Evolutionary conservation across 1,140 invertebrate genomes (phyloP).

Genomic region (Sycophaga agraensis): DNA sequence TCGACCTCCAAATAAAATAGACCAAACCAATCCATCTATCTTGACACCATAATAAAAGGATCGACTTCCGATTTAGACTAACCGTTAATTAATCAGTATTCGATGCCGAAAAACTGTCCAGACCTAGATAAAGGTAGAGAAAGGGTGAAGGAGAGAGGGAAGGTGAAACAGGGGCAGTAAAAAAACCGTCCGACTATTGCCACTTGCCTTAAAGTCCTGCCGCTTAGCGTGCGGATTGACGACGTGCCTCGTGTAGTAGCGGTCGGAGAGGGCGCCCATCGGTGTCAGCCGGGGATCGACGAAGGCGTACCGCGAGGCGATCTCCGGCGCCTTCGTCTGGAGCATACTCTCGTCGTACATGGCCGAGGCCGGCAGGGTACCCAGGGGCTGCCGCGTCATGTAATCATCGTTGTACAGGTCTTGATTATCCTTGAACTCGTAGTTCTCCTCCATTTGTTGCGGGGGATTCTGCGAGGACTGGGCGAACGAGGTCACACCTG

Average conservation of each 20-base stretch:
- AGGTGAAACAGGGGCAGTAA: neutral
- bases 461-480: conserved; percentile 47
- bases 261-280: conserved; percentile 44
- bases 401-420: conserved; percentile 52
- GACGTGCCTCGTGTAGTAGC: conserved; percentile 49
- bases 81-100: too few relatives aligned
- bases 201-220: conserved; percentile 58
- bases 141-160: neutral
- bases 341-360: conserved; percentile 55
- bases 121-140: neutral
- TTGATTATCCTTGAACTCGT: conserved; percentile 66
- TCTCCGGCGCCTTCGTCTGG: conserved; percentile 45
- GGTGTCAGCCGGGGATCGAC: conserved; percentile 45
- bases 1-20: too few relatives aligned
- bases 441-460: conserved; percentile 61
- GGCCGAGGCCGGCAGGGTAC: conserved; percentile 52
- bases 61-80: too few relatives aligned
- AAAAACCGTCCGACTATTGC: too few relatives aligned
- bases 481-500: conserved; percentile 57
- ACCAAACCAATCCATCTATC: too few relatives aligned
- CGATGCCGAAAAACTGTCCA: too few relatives aligned
- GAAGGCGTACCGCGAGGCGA: conserved; percentile 47
- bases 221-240: conserved; percentile 50
- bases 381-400: conserved; percentile 45
- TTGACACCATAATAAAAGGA: too few relatives aligned